phyloP scores from a whole-genome alignment of 1,140 invertebrate genomes.

The Drosophila ohnishii region DNA sequence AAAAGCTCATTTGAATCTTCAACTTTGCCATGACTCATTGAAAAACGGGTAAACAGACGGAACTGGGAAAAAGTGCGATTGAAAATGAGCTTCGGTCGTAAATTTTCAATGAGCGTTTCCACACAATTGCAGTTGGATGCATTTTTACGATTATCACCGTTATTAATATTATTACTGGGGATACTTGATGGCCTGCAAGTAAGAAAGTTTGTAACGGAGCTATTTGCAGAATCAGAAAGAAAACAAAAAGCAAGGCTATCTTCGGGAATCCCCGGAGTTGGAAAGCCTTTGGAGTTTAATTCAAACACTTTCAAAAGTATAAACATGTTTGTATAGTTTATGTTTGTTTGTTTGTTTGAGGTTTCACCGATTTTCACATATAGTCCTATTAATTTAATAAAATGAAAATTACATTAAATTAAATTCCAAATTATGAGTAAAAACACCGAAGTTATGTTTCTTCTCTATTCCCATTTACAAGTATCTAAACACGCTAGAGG shows the following conservation, averaged over 20 bases:
- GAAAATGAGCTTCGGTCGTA: slow-evolving; percentile 43
- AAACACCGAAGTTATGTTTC: neutral
- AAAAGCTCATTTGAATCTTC: slow-evolving; percentile 45
- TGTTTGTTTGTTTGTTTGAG: no score
- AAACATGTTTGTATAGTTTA: no score
- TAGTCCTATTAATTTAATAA: no score
- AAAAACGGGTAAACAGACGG: slow-evolving; percentile 30
- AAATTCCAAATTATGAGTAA: no score
- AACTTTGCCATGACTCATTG: slow-evolving; percentile 42
- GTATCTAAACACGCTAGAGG: no score
- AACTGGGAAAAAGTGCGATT: slow-evolving; percentile 24
- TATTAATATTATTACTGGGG: slow-evolving; percentile 40
- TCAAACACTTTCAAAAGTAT: neutral
- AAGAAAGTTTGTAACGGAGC: neutral
- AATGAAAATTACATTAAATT: no score
- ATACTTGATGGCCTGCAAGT: slow-evolving; percentile 25
- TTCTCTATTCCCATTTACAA: neutral
- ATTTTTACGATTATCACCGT: slow-evolving; percentile 45
- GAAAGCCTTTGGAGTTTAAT: neutral
- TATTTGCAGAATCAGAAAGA: neutral
- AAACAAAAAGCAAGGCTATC: neutral
- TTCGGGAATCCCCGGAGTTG: neutral
- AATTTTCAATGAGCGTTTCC: slow-evolving; percentile 61
- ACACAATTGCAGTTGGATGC: slow-evolving; percentile 52
- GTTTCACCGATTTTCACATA: no score